Base-by-base conservation (phyloP, 2,888 invertebrate genomes). In the Sphinx pinastri region DNA sequence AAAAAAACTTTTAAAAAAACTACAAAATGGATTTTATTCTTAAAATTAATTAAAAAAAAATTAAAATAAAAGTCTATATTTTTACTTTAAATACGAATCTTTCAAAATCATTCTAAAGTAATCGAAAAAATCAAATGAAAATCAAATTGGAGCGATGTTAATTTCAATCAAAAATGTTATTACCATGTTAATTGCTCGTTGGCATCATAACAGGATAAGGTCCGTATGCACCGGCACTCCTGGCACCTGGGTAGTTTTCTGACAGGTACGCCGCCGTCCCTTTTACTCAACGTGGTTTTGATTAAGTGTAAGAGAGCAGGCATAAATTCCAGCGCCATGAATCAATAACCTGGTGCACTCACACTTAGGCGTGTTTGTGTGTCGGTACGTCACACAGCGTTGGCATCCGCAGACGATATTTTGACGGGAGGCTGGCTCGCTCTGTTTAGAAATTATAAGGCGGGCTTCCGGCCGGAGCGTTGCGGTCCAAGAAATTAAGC, bases 281-380 rank as follows among this genome's bases (percentile, higher is more conserved):
- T 87, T 84, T 92, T 87, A 73, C 88, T 79, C 92, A 84, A 84
- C 83, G 87, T 82, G 79, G 84, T 89, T 89, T 82, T 89, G 86
- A 92, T 90, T 89, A 88, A 84, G 91, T 88, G 92, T 81, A 91
- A 93, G 88, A 85, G 90, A 89, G 92, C 78, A 88, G 84, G 91
- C 90, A 90, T 89, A 91, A 91, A 90, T 91, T 88, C 87, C 83
- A 86, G 84, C 81, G 84, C 84, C 88, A 90, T 92, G 90, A 93
- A 93, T 93, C 93, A 93, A 93, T 93, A 93, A 92, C 88, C 88
- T 83, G 86, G 82, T 85, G 81, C 87, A 90, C 90, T 81, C 90
- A 91, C 91, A 90, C 90, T 80, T 77, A 74, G 77, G 77, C 75
- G 81, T 79, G 79, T 78, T 77, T 78, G 75, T 77, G 83, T 83